Percentiles rank a stretch among this genome's conserved stretches.
Evolutionary conservation across 2,797 vertebrate genomes (phyloP).

Genomic region (Kryptopterus vitreolus): DNA sequence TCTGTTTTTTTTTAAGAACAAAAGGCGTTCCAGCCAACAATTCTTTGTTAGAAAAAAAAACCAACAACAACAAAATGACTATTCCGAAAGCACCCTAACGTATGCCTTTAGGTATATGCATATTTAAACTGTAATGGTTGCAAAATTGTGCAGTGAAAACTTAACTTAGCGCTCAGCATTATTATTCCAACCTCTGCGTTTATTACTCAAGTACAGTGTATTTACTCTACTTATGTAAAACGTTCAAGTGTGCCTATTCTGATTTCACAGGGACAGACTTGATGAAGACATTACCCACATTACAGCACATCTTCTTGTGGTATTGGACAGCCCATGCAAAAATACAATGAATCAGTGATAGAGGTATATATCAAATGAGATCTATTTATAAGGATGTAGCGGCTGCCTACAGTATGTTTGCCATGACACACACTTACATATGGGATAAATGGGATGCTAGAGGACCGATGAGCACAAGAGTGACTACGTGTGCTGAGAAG

Average conservation of each 20-base stretch:
- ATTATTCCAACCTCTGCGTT: background rate
- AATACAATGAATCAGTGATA: slow-evolving; percentile 18
- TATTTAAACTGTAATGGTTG: slow-evolving; percentile 4
- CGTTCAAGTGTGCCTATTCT: background rate
- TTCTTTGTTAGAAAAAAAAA: background rate
- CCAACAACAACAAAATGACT: background rate
- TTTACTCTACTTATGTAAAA: slow-evolving; percentile 1
- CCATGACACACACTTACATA: background rate
- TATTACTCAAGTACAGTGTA: background rate
- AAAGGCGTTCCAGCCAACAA: background rate
- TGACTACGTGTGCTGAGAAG: slow-evolving; percentile 2
- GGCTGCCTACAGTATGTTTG: background rate
- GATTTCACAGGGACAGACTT: slow-evolving; percentile 16
- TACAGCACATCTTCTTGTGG: background rate
- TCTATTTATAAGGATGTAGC: slow-evolving; percentile 4
- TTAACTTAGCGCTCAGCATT: background rate
- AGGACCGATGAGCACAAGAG: background rate
- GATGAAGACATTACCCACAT: background rate
- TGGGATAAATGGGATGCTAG: slow-evolving; percentile 8
- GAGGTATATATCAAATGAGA: slow-evolving; percentile 10
- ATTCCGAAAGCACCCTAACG: background rate
- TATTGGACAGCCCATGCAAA: slow-evolving; percentile 9
- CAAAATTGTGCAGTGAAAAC: background rate
- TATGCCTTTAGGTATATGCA: background rate
- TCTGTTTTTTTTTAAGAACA: background rate